Base-by-base conservation (phyloP, 2,888 invertebrate species). In the Holacanthella duospinosa region DNA sequence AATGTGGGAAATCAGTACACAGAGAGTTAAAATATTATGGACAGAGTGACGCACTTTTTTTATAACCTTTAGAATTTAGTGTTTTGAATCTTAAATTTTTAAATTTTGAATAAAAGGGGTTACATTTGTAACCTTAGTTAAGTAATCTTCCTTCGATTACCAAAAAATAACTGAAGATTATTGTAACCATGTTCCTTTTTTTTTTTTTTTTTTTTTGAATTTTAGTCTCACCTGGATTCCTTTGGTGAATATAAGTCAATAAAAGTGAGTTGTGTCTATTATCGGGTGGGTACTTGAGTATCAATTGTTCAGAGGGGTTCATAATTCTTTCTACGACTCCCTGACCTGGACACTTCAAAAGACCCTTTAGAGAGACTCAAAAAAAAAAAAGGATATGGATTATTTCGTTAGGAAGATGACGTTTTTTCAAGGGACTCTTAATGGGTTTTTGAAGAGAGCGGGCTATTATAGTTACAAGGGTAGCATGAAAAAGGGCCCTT, bases 391-490 rank as follows among this genome's bases (percentile, higher is more conserved):
- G 19, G n/a, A 9, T 21, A 4, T 48, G 48, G 48, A 48, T 48
- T 48, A 48, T 48, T 4, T 48, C 48, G 48, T 48, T 48, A 48
- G 16, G n/a, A 48, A 48, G 16, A 25, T 55, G 55, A 27, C 55
- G 55, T 55, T 55, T 55, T 55, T 24, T 55, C 24, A 4, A 4
- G 4, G 16, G 55, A 55, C 55, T n/a, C n/a, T 55, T 55, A 55
- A 55, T 55, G 55, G 55, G 27, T 6, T 55, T 55, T 55, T 55
- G 55, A 55, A 55, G 55, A 55, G 55, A 53, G 36, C 9, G 16
- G 36, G 16, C 36, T 16, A 36, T 36, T 36, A 36, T 36, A 36
- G 36, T 36, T 36, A 36, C 36, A 36, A 36, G 6, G 36, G 36
- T 6, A 36, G 16, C 36, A n/a, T n/a, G n/a, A n/a, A n/a, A n/a